Evolutionary conservation across 1,140 invertebrate genomes (phyloP).

Genomic region (Trachymyrmex cornetzi): DNA sequence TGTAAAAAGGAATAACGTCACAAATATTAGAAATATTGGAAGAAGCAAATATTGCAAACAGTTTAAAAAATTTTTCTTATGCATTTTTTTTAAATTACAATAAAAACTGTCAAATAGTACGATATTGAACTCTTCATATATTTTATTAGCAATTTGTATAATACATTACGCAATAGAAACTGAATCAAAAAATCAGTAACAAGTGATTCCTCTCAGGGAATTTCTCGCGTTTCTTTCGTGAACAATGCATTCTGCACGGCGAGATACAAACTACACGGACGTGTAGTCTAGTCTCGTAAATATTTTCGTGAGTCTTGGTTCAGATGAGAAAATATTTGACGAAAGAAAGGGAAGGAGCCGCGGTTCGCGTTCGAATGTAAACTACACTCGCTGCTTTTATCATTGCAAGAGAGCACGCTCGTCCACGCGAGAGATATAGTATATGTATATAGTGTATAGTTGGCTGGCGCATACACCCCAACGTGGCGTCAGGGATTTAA

Average conservation of each 20-base stretch:
- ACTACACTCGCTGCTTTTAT: slow-evolving; percentile 28
- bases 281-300: slow-evolving; percentile 20
- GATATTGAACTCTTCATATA: not conserved
- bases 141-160: not conserved
- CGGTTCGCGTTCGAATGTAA: slow-evolving; percentile 17
- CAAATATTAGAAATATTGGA: not conserved
- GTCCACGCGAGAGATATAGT: slow-evolving; percentile 37
- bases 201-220: not conserved
- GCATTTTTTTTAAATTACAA: not conserved
- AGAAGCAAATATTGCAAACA: not conserved
- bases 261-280: not conserved
- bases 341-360: slow-evolving; percentile 15
- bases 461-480: not conserved
- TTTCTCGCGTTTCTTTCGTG: slow-evolving; percentile 6
- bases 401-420: slow-evolving; percentile 40
- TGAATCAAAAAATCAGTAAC: not conserved
- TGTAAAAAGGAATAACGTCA: not conserved
- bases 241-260: slow-evolving; percentile 1
- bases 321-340: slow-evolving; percentile 52
- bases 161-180: not conserved
- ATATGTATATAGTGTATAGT: not conserved
- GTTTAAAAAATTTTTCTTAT: not conserved
- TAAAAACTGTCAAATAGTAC: not conserved
- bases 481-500: slow-evolving; percentile 75
- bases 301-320: slow-evolving; percentile 18